Evolutionary conservation across 1,140 invertebrate genomes (phyloP).

Genomic region (Plodia interpunctella): DNA sequence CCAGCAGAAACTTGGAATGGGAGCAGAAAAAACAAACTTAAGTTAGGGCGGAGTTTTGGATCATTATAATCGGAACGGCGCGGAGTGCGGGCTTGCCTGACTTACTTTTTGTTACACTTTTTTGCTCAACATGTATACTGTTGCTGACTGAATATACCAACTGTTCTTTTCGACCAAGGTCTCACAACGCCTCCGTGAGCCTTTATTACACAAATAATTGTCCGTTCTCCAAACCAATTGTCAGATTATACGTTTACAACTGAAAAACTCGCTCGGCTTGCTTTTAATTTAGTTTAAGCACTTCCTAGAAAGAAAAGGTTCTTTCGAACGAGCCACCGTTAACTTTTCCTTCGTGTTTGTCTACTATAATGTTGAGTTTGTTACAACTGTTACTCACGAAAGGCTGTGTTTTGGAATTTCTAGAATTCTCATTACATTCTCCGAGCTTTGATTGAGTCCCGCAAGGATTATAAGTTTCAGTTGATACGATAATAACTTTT

Average conservation of each 20-base stretch:
- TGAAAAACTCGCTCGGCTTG: slow-evolving; percentile 45
- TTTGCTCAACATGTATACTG: slow-evolving; percentile 49
- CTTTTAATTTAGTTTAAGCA: slow-evolving; percentile 66
- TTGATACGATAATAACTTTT: slow-evolving; percentile 24
- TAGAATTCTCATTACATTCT: slow-evolving; percentile 41
- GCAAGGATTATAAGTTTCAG: slow-evolving; percentile 21
- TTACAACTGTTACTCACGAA: slow-evolving; percentile 58
- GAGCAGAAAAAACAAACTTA: slow-evolving; percentile 41
- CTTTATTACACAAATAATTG: slow-evolving; percentile 54
- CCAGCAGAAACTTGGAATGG: slow-evolving; percentile 28
- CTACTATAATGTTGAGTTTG: slow-evolving; percentile 49
- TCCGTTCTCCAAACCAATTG: slow-evolving; percentile 54
- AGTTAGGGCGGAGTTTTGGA: slow-evolving; percentile 51
- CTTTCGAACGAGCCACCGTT: slow-evolving; percentile 32
- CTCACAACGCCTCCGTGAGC: slow-evolving; percentile 43
- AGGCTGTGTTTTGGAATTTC: slow-evolving; percentile 48
- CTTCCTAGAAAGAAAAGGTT: slow-evolving; percentile 62
- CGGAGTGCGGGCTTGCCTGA: slow-evolving; percentile 30
- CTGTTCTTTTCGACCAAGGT: slow-evolving; percentile 60
- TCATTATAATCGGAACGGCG: slow-evolving; percentile 53
- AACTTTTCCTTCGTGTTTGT: slow-evolving; percentile 59
- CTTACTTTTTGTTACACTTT: slow-evolving; percentile 62
- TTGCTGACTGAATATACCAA: slow-evolving; percentile 33
- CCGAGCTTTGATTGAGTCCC: slow-evolving; percentile 32
- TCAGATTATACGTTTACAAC: slow-evolving; percentile 48